These are phyloP conservation scores for Sesamia inferens DNA, from an alignment of 2,888 invertebrate genomes.

Conservation along the genomic window DNA sequence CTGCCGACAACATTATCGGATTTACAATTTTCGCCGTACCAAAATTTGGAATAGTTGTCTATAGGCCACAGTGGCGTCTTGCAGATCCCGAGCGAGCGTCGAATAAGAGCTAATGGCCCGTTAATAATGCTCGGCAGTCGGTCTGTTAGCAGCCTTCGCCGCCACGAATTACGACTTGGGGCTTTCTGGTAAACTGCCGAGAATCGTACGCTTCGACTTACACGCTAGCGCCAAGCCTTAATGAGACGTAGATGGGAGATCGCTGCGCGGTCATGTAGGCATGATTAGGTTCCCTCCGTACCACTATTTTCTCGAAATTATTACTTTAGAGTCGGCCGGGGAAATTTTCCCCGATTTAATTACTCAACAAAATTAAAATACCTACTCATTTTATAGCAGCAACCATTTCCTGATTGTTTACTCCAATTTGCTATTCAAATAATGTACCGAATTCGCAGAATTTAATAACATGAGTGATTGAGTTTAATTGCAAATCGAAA, in stretches of 20 bases:
- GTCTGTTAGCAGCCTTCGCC: constrained; percentile 80
- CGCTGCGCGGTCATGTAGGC: constrained; percentile 68
- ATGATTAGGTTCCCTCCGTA: constrained; percentile 67
- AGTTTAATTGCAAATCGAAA: constrained; percentile 35
- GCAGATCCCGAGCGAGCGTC: constrained; percentile 75
- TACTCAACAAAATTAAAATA: constrained; percentile 35
- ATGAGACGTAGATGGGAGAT: constrained; percentile 73
- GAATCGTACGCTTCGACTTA: constrained; percentile 75
- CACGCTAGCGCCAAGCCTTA: constrained; percentile 69
- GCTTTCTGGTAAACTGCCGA: constrained; percentile 81
- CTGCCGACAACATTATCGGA: constrained; percentile 65
- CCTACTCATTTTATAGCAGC: constrained; percentile 13
- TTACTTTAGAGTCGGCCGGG: constrained; percentile 56
- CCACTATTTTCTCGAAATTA: constrained; percentile 62
- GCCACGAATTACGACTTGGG: constrained; percentile 81
- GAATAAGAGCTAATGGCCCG: constrained; percentile 85
- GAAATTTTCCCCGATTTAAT: constrained; percentile 49
- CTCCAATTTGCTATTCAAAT: constrained; percentile 50
- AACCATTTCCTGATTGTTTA: constrained; percentile 35
- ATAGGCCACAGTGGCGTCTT: constrained; percentile 63
- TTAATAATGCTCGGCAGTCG: constrained; percentile 85
- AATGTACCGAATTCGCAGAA: constrained; percentile 35
- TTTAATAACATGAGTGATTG: constrained; percentile 47
- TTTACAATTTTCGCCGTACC: constrained; percentile 62
- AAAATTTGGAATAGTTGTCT: constrained; percentile 56